phyloP scores from a whole-genome alignment of 2,113 vertebrate species.

The Gracilinanus agilis region DNA sequence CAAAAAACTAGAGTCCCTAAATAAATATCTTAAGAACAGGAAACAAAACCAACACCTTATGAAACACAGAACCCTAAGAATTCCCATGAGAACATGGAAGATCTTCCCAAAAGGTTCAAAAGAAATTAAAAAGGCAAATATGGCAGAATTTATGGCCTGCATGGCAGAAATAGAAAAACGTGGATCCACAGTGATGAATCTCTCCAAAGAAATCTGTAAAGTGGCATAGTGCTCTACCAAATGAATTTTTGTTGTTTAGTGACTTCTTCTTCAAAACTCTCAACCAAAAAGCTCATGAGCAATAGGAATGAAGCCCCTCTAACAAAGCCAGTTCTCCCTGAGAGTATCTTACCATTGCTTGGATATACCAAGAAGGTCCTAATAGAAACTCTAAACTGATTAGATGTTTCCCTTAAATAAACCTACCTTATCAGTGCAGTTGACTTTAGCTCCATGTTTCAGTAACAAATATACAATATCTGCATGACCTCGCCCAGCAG shows the following conservation, averaged over 20 bases:
- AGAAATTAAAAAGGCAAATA: no score
- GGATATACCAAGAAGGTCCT: background rate
- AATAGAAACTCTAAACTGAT: background rate
- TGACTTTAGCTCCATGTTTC: slow-evolving; percentile 95
- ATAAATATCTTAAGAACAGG: no score
- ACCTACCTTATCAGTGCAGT: slow-evolving; percentile 98
- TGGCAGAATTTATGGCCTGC: no score
- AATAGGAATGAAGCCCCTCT: background rate
- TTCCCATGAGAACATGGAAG: no score
- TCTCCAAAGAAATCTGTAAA: background rate
- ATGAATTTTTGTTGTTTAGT: background rate
- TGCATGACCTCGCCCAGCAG: slow-evolving; percentile 95
- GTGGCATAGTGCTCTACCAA: background rate
- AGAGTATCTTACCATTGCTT: background rate
- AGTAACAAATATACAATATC: slow-evolving; percentile 94
- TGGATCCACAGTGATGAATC: no score
- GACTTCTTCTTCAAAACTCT: background rate
- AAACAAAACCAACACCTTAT: no score
- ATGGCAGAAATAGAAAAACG: no score
- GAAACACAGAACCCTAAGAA: no score
- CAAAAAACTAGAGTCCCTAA: no score
- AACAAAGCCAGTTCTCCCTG: background rate
- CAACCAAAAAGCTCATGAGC: background rate
- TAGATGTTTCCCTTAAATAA: background rate
- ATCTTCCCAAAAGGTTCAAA: no score